Percentiles rank a stretch among this genome's conserved stretches.
Conservation (phyloP, 1,140 invertebrate species). For the Hylaeus volcanicus region DNA sequence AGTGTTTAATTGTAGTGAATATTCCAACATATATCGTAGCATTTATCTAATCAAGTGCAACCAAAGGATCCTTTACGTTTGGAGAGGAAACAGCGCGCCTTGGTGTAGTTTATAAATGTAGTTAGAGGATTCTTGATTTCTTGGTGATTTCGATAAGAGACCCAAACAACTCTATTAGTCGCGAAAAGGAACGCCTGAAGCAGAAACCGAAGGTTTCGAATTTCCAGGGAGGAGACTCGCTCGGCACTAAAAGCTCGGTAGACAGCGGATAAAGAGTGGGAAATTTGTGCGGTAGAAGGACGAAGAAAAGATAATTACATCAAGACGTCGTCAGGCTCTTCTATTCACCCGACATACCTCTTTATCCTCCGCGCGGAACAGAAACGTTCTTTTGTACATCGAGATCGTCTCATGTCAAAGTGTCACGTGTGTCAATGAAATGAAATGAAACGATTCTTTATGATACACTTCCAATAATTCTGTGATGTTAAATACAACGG, state of each 20-base stretch:
- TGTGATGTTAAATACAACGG: too few relatives aligned
- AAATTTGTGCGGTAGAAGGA: conserved; percentile 25
- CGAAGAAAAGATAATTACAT: conserved; percentile 48
- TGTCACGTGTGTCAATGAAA: too few relatives aligned
- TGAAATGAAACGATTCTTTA: not conserved
- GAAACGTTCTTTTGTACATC: not conserved
- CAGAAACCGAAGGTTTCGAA: conserved; percentile 35
- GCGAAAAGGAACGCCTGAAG: conserved; percentile 3
- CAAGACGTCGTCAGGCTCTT: conserved; percentile 9
- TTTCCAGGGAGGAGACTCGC: conserved; percentile 32
- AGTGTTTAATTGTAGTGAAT: too few relatives aligned
- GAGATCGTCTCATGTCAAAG: not conserved
- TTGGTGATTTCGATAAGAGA: not conserved
- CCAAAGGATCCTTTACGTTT: too few relatives aligned
- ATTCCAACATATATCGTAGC: too few relatives aligned
- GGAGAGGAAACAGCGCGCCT: too few relatives aligned
- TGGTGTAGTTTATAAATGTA: not conserved
- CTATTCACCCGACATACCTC: too few relatives aligned
- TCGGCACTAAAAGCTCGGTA: conserved; percentile 44
- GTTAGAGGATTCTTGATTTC: not conserved
- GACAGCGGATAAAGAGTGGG: conserved; percentile 35
- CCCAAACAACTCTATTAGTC: conserved; percentile 3
- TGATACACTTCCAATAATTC: too few relatives aligned
- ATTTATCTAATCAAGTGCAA: too few relatives aligned
- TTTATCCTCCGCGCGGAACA: not conserved